A percentile compares a stretch with the other conserved stretches of the same genome.
Conservation (phyloP, 2,797 vertebrate species). For the Gobio occitaniae region DNA sequence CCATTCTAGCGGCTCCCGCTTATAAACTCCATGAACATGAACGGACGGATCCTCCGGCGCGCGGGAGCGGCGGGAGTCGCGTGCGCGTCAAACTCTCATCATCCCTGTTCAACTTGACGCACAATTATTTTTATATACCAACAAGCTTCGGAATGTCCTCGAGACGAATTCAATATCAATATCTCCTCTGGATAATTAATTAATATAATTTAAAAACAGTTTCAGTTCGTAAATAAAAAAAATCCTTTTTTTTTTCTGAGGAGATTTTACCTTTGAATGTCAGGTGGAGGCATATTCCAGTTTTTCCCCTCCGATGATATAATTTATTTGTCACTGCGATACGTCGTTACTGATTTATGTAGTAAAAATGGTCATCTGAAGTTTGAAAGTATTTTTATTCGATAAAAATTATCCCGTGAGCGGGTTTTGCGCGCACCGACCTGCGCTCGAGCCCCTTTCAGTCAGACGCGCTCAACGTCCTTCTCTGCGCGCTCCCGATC, state of each 20-base stretch:
- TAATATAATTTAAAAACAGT: not conserved
- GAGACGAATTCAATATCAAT: not conserved
- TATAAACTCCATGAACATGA: slow-evolving; percentile 81
- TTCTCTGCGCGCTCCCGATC: slow-evolving; percentile 28
- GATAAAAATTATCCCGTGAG: slow-evolving; percentile 11
- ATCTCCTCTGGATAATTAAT: not conserved
- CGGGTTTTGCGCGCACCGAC: slow-evolving; percentile 53
- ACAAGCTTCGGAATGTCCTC: not conserved
- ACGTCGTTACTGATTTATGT: too few species aligned
- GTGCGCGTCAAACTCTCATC: slow-evolving; percentile 73
- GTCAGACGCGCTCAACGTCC: slow-evolving; percentile 44
- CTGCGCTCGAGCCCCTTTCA: slow-evolving; percentile 37
- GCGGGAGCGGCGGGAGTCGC: slow-evolving; percentile 67
- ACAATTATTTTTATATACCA: not conserved
- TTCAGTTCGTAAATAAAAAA: not conserved
- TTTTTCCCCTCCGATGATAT: not conserved
- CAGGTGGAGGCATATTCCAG: slow-evolving; percentile 41
- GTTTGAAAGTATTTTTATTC: not conserved
- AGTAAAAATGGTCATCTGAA: not conserved
- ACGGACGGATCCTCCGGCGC: slow-evolving; percentile 40
- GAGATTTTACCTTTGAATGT: slow-evolving; percentile 46
- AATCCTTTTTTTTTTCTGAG: slow-evolving; percentile 18
- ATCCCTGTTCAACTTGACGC: slow-evolving; percentile 41
- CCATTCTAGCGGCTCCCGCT: slow-evolving; percentile 88
- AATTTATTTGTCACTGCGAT: not conserved